Conservation (phyloP, 2,888 invertebrate species). For the Mythimna lalbum region DNA sequence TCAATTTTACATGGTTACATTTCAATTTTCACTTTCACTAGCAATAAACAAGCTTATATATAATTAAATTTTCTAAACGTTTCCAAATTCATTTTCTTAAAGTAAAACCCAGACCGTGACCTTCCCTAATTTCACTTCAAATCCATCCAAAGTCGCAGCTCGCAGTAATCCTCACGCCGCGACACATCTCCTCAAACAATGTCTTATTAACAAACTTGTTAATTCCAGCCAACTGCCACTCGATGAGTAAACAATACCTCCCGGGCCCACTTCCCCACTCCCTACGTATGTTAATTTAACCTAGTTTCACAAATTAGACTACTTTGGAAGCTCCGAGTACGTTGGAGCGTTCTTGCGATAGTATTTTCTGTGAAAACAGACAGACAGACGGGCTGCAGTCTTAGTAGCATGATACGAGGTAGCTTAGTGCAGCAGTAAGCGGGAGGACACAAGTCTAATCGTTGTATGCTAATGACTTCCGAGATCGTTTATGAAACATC, state of each 20-base stretch:
- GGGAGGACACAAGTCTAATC: slow-evolving; percentile 31
- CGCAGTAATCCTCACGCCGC: slow-evolving; percentile 33
- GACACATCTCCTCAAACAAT: slow-evolving; percentile 48
- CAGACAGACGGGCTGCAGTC: slow-evolving; percentile 43
- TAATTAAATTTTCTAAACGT: neutral
- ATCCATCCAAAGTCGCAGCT: slow-evolving; percentile 23
- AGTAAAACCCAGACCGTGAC: slow-evolving; percentile 22
- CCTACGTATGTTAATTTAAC: slow-evolving; percentile 68
- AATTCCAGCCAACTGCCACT: slow-evolving; percentile 65
- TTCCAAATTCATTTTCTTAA: slow-evolving; percentile 11
- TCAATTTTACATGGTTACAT: no score
- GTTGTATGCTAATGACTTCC: slow-evolving; percentile 27
- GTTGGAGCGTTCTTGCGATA: slow-evolving; percentile 48
- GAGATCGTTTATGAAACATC: slow-evolving; percentile 15
- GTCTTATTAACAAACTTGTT: slow-evolving; percentile 69
- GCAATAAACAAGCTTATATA: neutral
- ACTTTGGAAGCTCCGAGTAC: slow-evolving; percentile 45
- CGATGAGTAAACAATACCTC: slow-evolving; percentile 68
- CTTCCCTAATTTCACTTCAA: slow-evolving; percentile 33
- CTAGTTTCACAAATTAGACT: slow-evolving; percentile 67
- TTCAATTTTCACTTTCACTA: neutral
- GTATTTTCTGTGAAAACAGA: slow-evolving; percentile 60
- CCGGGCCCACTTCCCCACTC: slow-evolving; percentile 17
- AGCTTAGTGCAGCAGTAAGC: slow-evolving; percentile 23
- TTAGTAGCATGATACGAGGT: slow-evolving; percentile 33